Evolutionary conservation across 92 coral and sea anemone species (phyloP), one percentile per base, ranked within the genome.

Genomic region (Siderastrea siderea): DNA sequence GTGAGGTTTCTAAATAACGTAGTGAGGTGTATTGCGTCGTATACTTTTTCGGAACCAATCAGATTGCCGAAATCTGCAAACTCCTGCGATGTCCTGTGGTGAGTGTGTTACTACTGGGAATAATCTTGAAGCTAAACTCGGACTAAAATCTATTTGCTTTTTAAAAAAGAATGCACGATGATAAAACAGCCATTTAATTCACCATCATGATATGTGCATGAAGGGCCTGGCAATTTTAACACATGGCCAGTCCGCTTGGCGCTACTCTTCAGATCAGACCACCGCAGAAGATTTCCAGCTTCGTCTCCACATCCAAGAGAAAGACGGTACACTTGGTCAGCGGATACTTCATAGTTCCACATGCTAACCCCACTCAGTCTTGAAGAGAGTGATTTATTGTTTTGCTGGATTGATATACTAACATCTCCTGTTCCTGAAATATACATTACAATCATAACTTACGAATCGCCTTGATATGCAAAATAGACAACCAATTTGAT

Each of bases 231-330:
- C 46, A 82, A 16, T n/a, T 44, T 47, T 46, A 2, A 45, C 7
- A n/a, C 48, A 47, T 69, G 19, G 12, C 26, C 78, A 6, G 58
- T 55, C 49, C 9, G 13, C 12, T 46, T 68, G 3, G 11, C 86
- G 14, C 57, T 48, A 82, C 72, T 69, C 58, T 7, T 84, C 15
- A 84, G 46, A 49, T 49, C 74, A 52, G 44, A 75, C 88, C 88
- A 84, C 16, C 10, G 63, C 53, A 84, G 48, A 16, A 84, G 61
- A 47, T 74, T 71, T 52, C 88, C 88, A 44, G 58, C 60, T 49
- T 74, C 88, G 0, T 47, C 71, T 74, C 88, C 88, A 74, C 88
- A 84, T 14, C 88, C 88, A 47, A 84, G 88, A 62, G 88, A 84
- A 43, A 84, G 62, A 3, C 88, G 81, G 48, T 60, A 60, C 15